Evolutionary conservation across 2,113 vertebrate genomes (phyloP).

Genomic region (Burhinus oedicnemus): DNA sequence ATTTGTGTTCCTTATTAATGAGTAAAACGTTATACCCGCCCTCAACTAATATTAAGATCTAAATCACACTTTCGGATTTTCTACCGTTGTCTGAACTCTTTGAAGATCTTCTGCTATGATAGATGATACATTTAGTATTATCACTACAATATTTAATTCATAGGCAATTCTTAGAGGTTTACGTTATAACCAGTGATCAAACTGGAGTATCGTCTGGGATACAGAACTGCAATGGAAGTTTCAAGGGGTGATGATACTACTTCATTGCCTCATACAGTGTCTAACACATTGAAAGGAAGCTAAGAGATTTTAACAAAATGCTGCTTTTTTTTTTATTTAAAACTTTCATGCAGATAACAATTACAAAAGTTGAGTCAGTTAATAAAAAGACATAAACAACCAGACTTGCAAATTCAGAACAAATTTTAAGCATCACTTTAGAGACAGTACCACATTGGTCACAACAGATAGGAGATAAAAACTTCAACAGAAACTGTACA

Average conservation of each 20-base stretch:
- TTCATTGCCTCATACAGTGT: background rate
- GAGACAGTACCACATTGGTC: background rate
- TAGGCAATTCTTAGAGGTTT: background rate
- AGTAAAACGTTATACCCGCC: background rate
- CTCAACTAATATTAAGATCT: background rate
- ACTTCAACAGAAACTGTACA: background rate
- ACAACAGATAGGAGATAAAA: background rate
- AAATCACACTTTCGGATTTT: background rate
- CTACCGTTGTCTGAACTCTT: background rate
- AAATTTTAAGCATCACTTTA: background rate
- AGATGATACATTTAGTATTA: background rate
- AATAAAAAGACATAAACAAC: background rate
- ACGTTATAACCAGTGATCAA: background rate
- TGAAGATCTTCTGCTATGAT: background rate
- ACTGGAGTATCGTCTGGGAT: background rate
- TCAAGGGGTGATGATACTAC: background rate
- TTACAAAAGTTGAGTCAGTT: background rate
- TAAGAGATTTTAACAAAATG: background rate
- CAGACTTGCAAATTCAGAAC: background rate
- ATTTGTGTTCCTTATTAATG: background rate
- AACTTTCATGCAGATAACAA: background rate
- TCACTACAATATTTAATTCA: background rate
- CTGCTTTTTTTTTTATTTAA: background rate
- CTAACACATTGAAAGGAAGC: background rate
- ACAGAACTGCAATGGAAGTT: background rate